phyloP scores from a whole-genome alignment of 2,113 vertebrate species.

The Zosterops borbonicus region DNA sequence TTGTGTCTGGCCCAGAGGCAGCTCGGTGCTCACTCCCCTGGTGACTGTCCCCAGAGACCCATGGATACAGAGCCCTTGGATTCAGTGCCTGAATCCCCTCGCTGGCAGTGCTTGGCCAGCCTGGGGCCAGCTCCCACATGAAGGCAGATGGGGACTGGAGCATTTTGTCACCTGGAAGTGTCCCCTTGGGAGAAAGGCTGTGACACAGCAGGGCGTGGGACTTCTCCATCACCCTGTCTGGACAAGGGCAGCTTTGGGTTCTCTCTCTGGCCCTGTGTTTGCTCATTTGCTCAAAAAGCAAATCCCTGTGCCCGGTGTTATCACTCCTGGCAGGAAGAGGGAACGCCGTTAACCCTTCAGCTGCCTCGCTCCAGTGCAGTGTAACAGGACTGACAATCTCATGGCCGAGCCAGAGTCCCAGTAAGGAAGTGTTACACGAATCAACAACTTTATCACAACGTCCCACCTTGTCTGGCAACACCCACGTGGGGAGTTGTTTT shows the following conservation, averaged over 20 bases:
- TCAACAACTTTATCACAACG: conserved; percentile 16
- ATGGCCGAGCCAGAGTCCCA: background rate
- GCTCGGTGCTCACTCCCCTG: background rate
- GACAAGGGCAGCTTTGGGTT: background rate
- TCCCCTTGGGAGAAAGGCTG: background rate
- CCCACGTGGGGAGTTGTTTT: background rate
- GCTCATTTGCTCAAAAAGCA: background rate
- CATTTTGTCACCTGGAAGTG: background rate
- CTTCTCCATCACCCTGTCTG: fast-evolving
- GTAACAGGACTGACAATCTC: background rate
- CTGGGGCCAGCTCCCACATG: background rate
- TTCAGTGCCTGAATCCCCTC: background rate
- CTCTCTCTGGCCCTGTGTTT: background rate
- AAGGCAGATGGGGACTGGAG: background rate
- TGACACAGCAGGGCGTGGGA: background rate
- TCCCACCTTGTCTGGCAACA: conserved; percentile 30
- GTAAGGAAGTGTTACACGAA: background rate
- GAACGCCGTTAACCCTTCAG: background rate
- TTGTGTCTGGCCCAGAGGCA: background rate
- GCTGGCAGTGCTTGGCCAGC: background rate
- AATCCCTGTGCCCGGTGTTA: background rate
- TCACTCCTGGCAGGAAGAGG: background rate
- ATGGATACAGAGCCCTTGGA: background rate
- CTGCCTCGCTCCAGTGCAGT: background rate
- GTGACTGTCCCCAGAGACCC: background rate